Conservation (phyloP, 2,797 vertebrate genomes). For the Pseudocheirus occidentalis region DNA sequence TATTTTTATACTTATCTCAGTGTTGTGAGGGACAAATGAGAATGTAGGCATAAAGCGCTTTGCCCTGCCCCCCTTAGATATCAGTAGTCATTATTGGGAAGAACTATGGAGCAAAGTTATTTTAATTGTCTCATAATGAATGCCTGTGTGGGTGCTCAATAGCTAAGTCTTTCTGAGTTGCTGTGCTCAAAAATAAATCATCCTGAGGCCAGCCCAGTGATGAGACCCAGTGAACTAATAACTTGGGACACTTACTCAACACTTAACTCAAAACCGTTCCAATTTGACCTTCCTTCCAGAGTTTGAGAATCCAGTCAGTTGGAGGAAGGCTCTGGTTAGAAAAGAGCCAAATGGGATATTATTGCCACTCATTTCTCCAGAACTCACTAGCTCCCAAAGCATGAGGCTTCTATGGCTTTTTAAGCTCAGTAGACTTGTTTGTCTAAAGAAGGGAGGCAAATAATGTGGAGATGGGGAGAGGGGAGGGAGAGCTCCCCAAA, state of each 20-base stretch:
- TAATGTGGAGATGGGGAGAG: not conserved
- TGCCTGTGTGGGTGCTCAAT: not conserved
- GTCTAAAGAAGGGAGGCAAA: not conserved
- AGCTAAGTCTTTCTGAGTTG: not conserved
- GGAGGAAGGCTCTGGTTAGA: not conserved
- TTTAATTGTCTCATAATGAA: not conserved
- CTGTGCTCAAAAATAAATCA: not conserved
- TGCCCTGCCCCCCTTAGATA: not conserved
- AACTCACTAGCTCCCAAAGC: not conserved
- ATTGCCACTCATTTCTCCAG: not conserved
- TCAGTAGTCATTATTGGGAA: not conserved
- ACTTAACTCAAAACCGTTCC: not conserved
- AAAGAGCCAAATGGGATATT: not conserved
- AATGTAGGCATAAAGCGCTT: not conserved
- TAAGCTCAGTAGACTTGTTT: not conserved
- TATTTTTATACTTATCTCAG: not conserved
- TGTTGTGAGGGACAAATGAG: not conserved
- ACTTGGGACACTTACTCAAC: not conserved
- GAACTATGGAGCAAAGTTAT: not conserved
- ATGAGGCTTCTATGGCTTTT: not conserved
- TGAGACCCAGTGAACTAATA: not conserved
- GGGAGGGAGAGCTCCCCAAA: not conserved
- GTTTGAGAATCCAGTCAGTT: not conserved
- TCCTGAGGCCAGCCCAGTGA: not conserved
- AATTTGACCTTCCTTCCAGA: not conserved